A percentile compares a stretch with the other conserved stretches of the same genome.
phyloP scores from a whole-genome alignment of 2,113 vertebrate species.

The Aegotheles bennettii region DNA sequence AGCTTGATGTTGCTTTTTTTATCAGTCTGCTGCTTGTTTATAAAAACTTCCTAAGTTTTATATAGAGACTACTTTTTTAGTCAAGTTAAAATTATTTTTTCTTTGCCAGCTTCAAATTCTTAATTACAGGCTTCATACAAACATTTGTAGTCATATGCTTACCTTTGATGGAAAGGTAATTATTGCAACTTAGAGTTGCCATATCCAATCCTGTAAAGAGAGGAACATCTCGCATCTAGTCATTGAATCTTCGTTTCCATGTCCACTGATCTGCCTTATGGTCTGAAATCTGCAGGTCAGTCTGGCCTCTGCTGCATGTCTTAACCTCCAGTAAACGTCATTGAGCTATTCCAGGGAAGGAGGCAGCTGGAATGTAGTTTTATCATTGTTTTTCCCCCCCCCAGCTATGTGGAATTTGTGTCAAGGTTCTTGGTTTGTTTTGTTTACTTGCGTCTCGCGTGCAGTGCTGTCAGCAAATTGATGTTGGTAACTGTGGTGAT shows the following conservation, averaged over 20 bases:
- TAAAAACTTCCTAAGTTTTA: neutral
- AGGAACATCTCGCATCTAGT: neutral
- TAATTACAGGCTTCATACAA: neutral
- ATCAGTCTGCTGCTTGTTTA: neutral
- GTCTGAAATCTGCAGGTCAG: neutral
- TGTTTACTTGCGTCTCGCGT: neutral
- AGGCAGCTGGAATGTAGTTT: neutral
- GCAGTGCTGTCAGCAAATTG: neutral
- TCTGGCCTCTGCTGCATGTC: neutral
- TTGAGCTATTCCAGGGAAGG: neutral
- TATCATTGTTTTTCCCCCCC: neutral
- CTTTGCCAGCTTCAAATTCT: neutral
- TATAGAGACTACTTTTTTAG: neutral
- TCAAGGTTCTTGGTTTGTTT: neutral
- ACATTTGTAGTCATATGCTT: neutral
- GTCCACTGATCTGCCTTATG: neutral
- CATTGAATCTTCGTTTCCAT: neutral
- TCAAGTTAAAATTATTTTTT: neutral
- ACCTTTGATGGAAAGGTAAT: neutral
- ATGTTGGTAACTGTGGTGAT: neutral
- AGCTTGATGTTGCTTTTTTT: neutral
- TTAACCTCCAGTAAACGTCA: neutral
- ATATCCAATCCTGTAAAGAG: neutral
- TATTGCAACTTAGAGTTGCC: neutral
- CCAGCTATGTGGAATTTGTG: neutral